These are phyloP conservation scores for Aleiodes leptofemur DNA, from an alignment of 2,888 invertebrate species.

Conservation along the genomic window DNA sequence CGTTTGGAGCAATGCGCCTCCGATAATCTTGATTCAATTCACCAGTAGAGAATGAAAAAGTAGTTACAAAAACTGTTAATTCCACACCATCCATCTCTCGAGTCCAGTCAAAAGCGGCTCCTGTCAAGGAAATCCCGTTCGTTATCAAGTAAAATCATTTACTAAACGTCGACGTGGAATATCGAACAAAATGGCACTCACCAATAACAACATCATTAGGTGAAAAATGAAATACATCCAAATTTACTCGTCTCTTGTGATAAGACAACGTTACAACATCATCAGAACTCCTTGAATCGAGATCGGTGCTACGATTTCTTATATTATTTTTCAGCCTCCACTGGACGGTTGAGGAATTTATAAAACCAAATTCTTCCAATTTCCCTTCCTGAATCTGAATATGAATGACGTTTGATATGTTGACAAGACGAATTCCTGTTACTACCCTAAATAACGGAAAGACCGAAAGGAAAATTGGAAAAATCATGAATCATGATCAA, in stretches of 20 bases:
- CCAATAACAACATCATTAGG: neutral
- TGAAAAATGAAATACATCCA: neutral
- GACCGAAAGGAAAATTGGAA: too few relatives aligned
- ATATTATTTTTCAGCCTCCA: neutral
- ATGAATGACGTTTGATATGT: slow-evolving; percentile 1
- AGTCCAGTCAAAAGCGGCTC: too few relatives aligned
- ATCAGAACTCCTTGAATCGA: too few relatives aligned
- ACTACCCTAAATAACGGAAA: neutral
- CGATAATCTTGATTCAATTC: too few relatives aligned
- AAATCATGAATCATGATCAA: too few relatives aligned
- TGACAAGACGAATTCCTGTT: slow-evolving; percentile 1
- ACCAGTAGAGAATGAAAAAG: too few relatives aligned
- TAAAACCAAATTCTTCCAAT: neutral
- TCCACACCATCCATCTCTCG: too few relatives aligned
- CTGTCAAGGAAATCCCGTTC: too few relatives aligned
- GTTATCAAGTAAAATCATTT: too few relatives aligned
- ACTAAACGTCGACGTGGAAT: neutral
- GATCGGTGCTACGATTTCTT: too few relatives aligned
- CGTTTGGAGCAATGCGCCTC: too few relatives aligned
- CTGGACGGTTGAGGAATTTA: neutral
- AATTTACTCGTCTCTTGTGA: neutral
- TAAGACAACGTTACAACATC: slow-evolving; percentile 2
- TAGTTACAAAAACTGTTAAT: too few relatives aligned
- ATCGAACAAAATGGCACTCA: neutral
- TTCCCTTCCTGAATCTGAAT: slow-evolving; percentile 18